Base-by-base conservation (phyloP, 2,113 vertebrate species). In the Phyllopteryx taeniolatus region DNA sequence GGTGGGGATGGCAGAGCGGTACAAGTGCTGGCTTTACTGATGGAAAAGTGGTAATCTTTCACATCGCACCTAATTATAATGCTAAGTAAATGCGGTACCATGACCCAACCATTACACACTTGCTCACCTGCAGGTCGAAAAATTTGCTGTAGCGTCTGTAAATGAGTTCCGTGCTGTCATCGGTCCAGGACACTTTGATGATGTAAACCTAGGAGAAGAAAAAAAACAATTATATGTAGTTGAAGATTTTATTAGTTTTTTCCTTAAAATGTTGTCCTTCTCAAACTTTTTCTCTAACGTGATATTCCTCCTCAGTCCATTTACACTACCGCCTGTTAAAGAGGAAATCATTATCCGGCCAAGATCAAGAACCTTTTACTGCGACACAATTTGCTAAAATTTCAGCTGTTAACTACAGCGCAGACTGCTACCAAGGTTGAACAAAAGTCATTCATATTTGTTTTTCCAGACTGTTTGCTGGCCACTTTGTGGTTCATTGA, bases 91-190 rank as follows among this genome's bases (percentile, higher is more conserved):
- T 49, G 22, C 11, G 14, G 66, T 17, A 35, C 35, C 12, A 12
- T 22, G 3, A 69, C 43, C 12, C 14, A 59, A 60, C 51, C 70
- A 51, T 12, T 35, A 69, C 33, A 49, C 14, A 56, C 17, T 47
- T 12, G 67, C 94, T 90, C 76, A 99, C 98, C 96, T 99, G 98
- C 65, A 99, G 91, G 86, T 99, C 96, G 44, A 99, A 99, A 92
- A 99, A 99, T 71, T 98, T 99, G 95, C 98, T 99, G 91, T 99
- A 99, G 72, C 98, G 94, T 19, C 98, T 93, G 90, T 93, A 99
- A 83, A 99, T 98, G 90, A 93, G 91, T 84, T 99, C 96, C 0
- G 94, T 96, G 74, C 93, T 93, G 75, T 95, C 95, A 84, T 94
- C 96, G 79, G 96, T 96, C 98, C 98, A 99, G 20, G 83, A 95